phyloP scores from a whole-genome alignment of 2,113 vertebrate genomes.

The Brachyhypopomus gauderio region DNA sequence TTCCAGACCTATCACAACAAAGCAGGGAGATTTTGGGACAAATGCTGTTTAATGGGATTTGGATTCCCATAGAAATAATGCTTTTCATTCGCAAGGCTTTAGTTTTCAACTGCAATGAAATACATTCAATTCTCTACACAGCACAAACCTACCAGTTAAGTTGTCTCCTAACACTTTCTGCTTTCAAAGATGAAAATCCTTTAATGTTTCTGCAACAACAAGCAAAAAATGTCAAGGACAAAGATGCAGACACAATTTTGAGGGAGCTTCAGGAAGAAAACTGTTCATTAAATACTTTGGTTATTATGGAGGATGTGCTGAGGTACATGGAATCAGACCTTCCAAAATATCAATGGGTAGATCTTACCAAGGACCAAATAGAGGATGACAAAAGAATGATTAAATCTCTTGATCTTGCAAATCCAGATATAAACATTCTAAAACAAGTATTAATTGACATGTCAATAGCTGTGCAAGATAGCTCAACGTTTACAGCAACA shows the following conservation, averaged over 20 bases:
- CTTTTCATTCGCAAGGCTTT: too few relatives aligned
- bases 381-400: conserved; percentile 1
- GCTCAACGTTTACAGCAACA: conserved; percentile 28
- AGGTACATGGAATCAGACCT: background rate
- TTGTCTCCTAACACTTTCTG: background rate
- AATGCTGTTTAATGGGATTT: too few relatives aligned
- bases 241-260: conserved; percentile 25
- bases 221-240: background rate
- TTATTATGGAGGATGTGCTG: background rate
- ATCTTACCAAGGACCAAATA: background rate
- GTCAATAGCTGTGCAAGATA: conserved; percentile 52
- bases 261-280: conserved; percentile 26
- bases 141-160: conserved; percentile 25
- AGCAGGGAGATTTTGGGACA: too few relatives aligned
- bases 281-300: conserved; percentile 10
- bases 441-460: conserved; percentile 37
- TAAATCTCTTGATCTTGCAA: conserved; percentile 43
- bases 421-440: conserved; percentile 33
- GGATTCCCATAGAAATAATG: too few relatives aligned
- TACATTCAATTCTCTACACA: background rate
- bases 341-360: conserved; percentile 17
- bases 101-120: too few relatives aligned
- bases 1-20: too few relatives aligned
- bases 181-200: background rate
- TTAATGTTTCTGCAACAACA: conserved; percentile 18